Base-by-base conservation (phyloP, 53 echinoderm and acorn worm genomes). In the Patiria pectinifera region DNA sequence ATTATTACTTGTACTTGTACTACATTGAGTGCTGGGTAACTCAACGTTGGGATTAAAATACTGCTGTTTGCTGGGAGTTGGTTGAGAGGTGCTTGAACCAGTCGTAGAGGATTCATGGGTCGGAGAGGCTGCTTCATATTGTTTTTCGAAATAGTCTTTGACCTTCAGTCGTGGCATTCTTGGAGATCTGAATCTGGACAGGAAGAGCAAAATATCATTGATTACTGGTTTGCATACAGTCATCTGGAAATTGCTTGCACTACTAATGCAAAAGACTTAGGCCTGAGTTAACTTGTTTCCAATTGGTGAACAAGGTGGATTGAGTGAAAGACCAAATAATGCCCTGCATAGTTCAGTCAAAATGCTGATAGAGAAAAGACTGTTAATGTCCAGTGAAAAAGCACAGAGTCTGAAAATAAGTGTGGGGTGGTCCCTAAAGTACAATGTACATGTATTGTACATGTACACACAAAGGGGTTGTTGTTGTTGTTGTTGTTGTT, bases 61-160 rank as follows among this genome's bases (percentile, higher is more conserved):
- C 60, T 87, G 77, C 58, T 78, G 76, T 59, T 90, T 63, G 12
- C 84, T 84, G 21, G 66, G 3, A 84, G 4, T 24, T 14, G 62
- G 63, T 63, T 11, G 2, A 25, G 84, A 76, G 85, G 85, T 63
- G 11, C 85, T 45, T 63, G 13, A 69, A 74, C 18, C 21, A 79
- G 14, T 18, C 46, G 71, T 48, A 75, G 24, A 4, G 16, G 85
- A 19, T 6, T 86, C 75, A 13, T n/a, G 48, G 47, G 0, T 76
- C 58, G 4, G 49, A 23, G 47, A 53, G 76, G 75, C 22, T 22
- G 23, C 62, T 22, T 47, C 62, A 5, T 90, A 80, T 90, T 90
- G 77, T 18, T 69, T 63, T 62, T 81, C 66, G 19, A 90, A 90
- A 80, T 90, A 90, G n/a, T 90, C 90, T 66, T 80, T 90, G 66